A percentile compares a stretch with the other conserved stretches of the same genome.
These are phyloP conservation scores for Epiblema foenella DNA, from an alignment of 2,888 invertebrate genomes.

Conservation along the genomic window DNA sequence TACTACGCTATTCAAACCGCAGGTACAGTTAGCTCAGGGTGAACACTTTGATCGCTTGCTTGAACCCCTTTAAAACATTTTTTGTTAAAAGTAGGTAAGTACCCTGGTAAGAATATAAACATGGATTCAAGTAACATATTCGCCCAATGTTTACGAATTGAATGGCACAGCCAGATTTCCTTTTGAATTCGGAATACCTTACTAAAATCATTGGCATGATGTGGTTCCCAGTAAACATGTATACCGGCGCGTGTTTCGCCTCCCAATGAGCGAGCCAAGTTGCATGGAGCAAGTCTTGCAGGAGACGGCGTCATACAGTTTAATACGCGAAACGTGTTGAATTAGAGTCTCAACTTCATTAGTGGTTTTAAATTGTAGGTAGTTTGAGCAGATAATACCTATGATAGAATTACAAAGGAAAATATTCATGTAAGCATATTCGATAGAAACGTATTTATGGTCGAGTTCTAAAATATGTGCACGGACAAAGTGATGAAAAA, in stretches of 20 bases:
- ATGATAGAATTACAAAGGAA: no score
- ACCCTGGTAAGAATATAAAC: slow-evolving; percentile 2
- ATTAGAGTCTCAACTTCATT: slow-evolving; percentile 36
- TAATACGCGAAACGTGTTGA: slow-evolving; percentile 38
- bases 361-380: slow-evolving; percentile 21
- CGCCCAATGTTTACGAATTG: slow-evolving; percentile 20
- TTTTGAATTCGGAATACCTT: slow-evolving; percentile 25
- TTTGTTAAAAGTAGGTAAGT: no score
- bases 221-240: slow-evolving; percentile 23
- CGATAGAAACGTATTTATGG: no score
- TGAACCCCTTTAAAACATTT: no score
- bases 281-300: slow-evolving; percentile 36
- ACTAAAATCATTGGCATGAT: slow-evolving; percentile 35
- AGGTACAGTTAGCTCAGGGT: no score
- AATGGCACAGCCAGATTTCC: slow-evolving; percentile 24
- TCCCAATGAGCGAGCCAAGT: slow-evolving; percentile 18
- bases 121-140: slow-evolving; percentile 2
- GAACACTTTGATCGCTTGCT: no score
- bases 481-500: no score
- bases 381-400: not conserved
- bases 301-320: slow-evolving; percentile 37
- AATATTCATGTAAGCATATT: no score
- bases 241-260: slow-evolving; percentile 25
- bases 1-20: no score
- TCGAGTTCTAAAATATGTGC: no score